Evolutionary conservation across 2,888 invertebrate species (phyloP).

Genomic region (Ischnura elegans): DNA sequence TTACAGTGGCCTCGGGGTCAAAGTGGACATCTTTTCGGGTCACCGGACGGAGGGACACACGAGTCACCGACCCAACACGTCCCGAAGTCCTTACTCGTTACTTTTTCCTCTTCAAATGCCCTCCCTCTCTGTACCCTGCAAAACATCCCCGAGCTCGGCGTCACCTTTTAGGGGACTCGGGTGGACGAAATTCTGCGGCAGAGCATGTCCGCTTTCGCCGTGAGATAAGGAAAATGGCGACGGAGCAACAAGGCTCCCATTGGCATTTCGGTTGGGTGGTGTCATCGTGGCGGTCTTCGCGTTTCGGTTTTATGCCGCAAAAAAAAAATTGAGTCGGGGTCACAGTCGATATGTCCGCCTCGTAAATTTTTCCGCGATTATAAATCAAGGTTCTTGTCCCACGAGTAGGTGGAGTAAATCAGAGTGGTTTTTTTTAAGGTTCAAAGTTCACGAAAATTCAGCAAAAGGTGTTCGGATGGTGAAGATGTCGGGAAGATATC

Average conservation of each 20-base stretch:
- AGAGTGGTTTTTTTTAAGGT: neutral
- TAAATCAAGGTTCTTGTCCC: neutral
- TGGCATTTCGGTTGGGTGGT: neutral
- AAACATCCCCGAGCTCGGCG: neutral
- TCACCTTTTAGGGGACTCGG: neutral
- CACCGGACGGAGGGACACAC: neutral
- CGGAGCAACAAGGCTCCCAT: neutral
- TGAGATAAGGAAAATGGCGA: neutral
- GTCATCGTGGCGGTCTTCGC: neutral
- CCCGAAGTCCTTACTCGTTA: neutral
- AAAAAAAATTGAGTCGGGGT: neutral
- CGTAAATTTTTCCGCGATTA: neutral
- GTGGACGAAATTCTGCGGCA: neutral
- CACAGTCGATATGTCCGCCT: neutral
- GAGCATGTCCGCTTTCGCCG: neutral
- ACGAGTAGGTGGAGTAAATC: neutral
- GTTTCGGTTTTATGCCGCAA: neutral
- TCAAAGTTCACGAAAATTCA: neutral
- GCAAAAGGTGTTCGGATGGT: neutral
- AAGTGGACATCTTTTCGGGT: neutral
- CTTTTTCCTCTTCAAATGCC: conserved; percentile 14
- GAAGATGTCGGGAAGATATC: neutral
- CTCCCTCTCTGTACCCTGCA: neutral
- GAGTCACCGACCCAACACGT: neutral
- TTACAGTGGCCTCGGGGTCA: neutral